Conservation (phyloP, 2,888 invertebrate genomes). For the Pristionchus japonicus region DNA sequence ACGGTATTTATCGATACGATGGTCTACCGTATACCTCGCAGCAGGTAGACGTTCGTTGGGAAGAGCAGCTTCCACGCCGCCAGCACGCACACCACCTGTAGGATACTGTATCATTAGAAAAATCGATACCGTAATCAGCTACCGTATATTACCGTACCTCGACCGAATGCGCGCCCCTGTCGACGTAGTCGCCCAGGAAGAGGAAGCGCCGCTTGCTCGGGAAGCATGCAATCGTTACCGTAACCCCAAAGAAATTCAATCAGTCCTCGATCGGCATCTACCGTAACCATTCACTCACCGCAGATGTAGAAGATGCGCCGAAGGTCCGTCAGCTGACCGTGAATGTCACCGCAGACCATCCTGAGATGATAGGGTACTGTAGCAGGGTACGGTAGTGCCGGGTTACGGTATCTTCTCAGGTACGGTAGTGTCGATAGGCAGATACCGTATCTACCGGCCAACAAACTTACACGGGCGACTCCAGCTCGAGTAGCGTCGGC, state of each 20-base stretch:
- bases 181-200: conserved; percentile 48
- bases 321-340: conserved; percentile 46
- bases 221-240: neutral
- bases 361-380: neutral
- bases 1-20: conserved; percentile 49
- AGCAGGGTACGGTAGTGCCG: neutral
- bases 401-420: neutral
- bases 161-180: conserved; percentile 43
- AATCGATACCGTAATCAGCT: neutral
- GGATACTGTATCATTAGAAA: too few relatives aligned
- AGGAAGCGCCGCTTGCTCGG: neutral
- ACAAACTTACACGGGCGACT: neutral
- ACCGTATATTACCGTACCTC: conserved; percentile 44
- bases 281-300: neutral
- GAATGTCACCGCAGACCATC: conserved; percentile 45
- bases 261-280: neutral
- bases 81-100: conserved; percentile 1
- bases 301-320: conserved; percentile 34
- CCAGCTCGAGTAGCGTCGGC: neutral
- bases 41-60: conserved; percentile 9
- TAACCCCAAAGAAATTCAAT: neutral
- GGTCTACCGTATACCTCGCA: neutral
- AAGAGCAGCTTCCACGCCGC: conserved; percentile 8
- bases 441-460: too few relatives aligned
- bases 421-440: neutral